phyloP scores from a whole-genome alignment of 2,888 invertebrate species.

The Branchipolynoe longqiensis region DNA sequence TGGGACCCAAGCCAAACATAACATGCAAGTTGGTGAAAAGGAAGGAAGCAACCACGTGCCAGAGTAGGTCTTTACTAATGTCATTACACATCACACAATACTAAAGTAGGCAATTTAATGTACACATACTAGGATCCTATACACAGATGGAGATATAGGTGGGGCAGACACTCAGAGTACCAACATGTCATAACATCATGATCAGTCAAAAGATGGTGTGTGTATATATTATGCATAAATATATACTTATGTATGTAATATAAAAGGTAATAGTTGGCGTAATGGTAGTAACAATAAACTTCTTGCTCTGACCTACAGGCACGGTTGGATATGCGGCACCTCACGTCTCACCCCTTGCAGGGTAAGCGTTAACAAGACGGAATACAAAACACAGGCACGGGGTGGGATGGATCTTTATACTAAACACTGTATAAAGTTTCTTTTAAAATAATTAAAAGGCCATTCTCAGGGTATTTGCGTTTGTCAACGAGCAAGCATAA shows the following conservation, averaged over 20 bases:
- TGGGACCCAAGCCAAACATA: constrained; percentile 32
- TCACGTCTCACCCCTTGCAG: too few relatives aligned
- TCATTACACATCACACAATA: constrained; percentile 28
- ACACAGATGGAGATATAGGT: constrained; percentile 12
- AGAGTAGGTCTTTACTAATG: not conserved
- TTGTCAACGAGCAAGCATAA: constrained; percentile 24
- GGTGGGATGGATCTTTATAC: not conserved
- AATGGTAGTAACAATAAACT: not conserved
- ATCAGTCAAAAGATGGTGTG: constrained; percentile 47
- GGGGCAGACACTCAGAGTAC: constrained; percentile 11
- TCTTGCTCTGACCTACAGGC: not conserved
- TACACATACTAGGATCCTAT: constrained; percentile 24
- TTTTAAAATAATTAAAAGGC: constrained; percentile 22
- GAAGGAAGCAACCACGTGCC: constrained; percentile 41
- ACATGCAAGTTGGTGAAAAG: constrained; percentile 31
- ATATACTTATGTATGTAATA: constrained; percentile 32
- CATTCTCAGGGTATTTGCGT: constrained; percentile 35
- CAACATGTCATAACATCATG: constrained; percentile 35
- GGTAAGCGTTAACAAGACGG: too few relatives aligned
- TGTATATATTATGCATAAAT: constrained; percentile 39
- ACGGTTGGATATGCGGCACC: too few relatives aligned
- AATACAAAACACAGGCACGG: constrained; percentile 25
- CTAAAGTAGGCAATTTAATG: constrained; percentile 32
- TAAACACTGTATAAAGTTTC: constrained; percentile 13
- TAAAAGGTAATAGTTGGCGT: not conserved